Conservation (phyloP, 2,113 vertebrate species). For the Microtus montanus region DNA sequence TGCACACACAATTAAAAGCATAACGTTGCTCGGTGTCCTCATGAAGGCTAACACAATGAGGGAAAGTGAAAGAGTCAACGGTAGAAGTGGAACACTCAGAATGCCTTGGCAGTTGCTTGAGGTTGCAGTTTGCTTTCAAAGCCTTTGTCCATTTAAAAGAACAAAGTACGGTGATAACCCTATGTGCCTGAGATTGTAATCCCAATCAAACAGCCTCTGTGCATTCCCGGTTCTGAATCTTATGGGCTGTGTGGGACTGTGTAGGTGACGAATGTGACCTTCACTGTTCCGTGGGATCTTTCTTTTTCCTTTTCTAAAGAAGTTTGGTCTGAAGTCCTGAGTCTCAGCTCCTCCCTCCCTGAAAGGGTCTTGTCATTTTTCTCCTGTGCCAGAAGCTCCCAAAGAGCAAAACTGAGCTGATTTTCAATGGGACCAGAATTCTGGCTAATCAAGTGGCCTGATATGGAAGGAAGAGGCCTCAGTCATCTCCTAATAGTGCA, state of each 20-base stretch:
- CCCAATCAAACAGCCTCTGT: not conserved
- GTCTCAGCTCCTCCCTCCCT: not conserved
- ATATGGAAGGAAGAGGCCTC: not conserved
- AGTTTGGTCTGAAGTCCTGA: not conserved
- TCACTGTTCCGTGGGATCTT: constrained; percentile 1
- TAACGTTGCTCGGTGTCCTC: not conserved
- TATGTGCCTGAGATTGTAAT: not conserved
- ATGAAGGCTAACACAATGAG: not conserved
- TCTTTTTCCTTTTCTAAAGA: constrained; percentile 10
- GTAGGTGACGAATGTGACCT: not conserved
- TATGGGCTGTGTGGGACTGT: not conserved
- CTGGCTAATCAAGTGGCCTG: not conserved
- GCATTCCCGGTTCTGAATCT: not conserved
- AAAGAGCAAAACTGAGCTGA: not conserved
- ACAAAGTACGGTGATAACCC: constrained; percentile 47
- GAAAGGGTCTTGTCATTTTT: not conserved
- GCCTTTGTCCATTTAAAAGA: constrained; percentile 37
- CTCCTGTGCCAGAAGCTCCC: not conserved
- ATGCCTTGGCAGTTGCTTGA: not conserved
- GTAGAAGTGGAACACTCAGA: not conserved
- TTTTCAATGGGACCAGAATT: not conserved
- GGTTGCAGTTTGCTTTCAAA: not conserved
- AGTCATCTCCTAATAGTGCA: accelerated
- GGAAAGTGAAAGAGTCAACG: not conserved
- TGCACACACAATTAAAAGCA: constrained; percentile 38